Conservation (phyloP, 2,113 vertebrate genomes). For the Lates calcarifer region DNA sequence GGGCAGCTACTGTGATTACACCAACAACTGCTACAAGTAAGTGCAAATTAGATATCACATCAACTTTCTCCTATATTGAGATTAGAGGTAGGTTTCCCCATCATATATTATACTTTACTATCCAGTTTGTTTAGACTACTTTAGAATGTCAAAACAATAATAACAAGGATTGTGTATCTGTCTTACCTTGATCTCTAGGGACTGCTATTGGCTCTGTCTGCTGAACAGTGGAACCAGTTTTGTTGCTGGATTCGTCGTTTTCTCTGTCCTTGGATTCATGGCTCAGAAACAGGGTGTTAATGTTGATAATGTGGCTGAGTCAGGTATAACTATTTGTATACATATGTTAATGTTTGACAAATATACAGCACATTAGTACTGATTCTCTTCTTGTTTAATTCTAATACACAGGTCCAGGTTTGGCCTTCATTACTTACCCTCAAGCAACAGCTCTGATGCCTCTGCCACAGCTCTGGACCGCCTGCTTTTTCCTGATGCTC, state of each 20-base stretch:
- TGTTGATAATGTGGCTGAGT: constrained; percentile 71
- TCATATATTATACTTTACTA: too few species aligned
- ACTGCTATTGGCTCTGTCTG: constrained; percentile 75
- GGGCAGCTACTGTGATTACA: constrained; percentile 75
- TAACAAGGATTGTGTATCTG: too few species aligned
- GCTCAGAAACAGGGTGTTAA: constrained; percentile 71
- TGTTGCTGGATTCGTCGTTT: constrained; percentile 69
- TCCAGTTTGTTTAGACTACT: too few species aligned
- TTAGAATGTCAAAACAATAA: too few species aligned
- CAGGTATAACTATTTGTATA: constrained; percentile 68
- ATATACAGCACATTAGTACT: not conserved
- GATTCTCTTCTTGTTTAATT: not conserved
- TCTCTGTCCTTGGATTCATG: constrained; percentile 82
- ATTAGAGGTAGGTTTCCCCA: too few species aligned
- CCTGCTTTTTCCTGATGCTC: constrained; percentile 81
- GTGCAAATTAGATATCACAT: too few species aligned
- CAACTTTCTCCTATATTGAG: too few species aligned
- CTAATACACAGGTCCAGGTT: constrained; percentile 72
- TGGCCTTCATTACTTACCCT: constrained; percentile 80
- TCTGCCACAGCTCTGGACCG: constrained; percentile 78
- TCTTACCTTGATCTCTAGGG: too few species aligned
- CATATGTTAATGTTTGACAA: not conserved
- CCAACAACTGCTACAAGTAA: constrained; percentile 83
- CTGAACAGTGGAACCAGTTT: constrained; percentile 81
- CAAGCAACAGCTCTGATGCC: constrained; percentile 80